phyloP scores from a whole-genome alignment of 2,113 vertebrate species.

The Vanacampus margaritifer region DNA sequence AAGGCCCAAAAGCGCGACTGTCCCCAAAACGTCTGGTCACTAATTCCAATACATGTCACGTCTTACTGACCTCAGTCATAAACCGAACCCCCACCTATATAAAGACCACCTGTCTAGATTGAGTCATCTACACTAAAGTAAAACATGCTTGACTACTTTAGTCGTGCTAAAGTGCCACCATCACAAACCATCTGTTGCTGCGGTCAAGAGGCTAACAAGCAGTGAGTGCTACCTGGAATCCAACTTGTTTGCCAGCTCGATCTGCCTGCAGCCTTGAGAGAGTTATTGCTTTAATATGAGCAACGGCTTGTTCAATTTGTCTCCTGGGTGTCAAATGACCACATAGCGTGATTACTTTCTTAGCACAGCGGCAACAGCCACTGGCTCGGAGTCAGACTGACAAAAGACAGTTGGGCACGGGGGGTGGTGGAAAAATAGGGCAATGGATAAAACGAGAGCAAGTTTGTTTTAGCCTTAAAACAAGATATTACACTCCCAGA shows the following conservation, averaged over 20 bases:
- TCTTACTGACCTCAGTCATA: too few species aligned
- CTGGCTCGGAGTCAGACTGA: conserved; percentile 45
- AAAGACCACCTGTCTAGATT: not conserved
- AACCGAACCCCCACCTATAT: too few species aligned
- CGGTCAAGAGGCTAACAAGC: conserved; percentile 49
- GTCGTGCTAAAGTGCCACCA: conserved; percentile 32
- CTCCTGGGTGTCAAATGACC: conserved; percentile 54
- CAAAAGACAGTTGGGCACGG: conserved; percentile 18
- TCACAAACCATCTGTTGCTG: conserved; percentile 39
- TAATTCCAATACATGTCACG: too few species aligned
- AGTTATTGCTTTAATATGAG: conserved; percentile 74
- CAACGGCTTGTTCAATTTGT: conserved; percentile 64
- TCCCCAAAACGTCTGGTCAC: too few species aligned
- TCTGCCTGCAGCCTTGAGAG: conserved; percentile 38
- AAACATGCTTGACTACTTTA: not conserved
- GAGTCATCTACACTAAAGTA: not conserved
- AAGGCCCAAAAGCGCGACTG: too few species aligned
- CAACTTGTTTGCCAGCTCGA: conserved; percentile 7
- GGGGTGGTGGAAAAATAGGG: conserved; percentile 17
- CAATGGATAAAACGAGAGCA: conserved; percentile 13
- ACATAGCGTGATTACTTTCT: conserved; percentile 63
- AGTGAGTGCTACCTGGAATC: conserved; percentile 11
- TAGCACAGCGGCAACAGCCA: conserved; percentile 57
- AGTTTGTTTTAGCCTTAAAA: conserved; percentile 34
- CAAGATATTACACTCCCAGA: conserved; percentile 14